Evolutionary conservation across 2,113 vertebrate genomes (phyloP).

Genomic region (Noturus placidus): DNA sequence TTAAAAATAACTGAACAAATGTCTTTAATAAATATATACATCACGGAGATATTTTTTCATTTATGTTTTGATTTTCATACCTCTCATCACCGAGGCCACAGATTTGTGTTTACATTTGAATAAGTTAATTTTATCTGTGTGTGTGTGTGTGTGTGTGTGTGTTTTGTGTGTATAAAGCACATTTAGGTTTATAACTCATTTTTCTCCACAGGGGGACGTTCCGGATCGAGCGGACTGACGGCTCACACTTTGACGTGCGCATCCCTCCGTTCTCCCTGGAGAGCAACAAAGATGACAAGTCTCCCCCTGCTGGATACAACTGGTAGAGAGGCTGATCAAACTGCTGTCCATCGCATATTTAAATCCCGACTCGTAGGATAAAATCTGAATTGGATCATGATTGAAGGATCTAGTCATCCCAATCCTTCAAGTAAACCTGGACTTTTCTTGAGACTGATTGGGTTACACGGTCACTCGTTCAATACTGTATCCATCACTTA

Average conservation of each 20-base stretch:
- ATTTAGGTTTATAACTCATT: neutral
- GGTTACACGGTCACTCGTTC: neutral
- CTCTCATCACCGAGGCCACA: neutral
- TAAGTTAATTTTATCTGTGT: neutral
- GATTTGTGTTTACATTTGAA: neutral
- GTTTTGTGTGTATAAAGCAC: neutral
- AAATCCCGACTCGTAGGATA: neutral
- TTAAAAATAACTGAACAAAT: neutral
- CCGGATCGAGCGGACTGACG: conserved; percentile 84
- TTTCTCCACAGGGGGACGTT: conserved; percentile 80
- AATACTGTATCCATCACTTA: conserved; percentile 35
- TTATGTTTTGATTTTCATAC: neutral
- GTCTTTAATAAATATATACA: neutral
- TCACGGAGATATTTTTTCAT: neutral
- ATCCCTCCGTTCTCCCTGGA: conserved; percentile 90
- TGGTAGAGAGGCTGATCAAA: conserved; percentile 70
- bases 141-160: neutral
- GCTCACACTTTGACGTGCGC: conserved; percentile 85
- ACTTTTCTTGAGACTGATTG: neutral
- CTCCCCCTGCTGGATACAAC: conserved; percentile 83
- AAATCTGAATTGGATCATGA: neutral
- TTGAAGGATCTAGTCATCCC: neutral
- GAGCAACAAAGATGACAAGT: conserved; percentile 85
- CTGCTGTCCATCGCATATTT: neutral
- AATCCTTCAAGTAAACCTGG: neutral